These are phyloP conservation scores for Tarsius wallacei DNA, from an alignment of 2,797 vertebrate genomes.

Conservation along the genomic window DNA sequence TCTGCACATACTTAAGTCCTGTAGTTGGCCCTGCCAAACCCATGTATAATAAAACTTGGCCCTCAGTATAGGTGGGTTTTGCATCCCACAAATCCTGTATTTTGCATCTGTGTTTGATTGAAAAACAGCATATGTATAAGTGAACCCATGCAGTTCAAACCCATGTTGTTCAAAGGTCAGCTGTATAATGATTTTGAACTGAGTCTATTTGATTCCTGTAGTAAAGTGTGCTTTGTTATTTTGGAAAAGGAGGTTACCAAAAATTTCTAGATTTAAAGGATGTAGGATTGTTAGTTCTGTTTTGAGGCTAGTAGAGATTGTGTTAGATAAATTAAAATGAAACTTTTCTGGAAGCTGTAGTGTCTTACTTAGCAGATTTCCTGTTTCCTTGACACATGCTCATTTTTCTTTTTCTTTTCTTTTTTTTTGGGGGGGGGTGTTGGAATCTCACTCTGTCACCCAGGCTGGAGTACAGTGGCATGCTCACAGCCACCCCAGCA, in stretches of 20 bases:
- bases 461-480: too few relatives aligned
- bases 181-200: neutral
- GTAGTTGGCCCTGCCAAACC: neutral
- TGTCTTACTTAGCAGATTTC: neutral
- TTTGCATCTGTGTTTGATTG: neutral
- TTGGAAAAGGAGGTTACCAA: neutral
- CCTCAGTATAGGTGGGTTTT: neutral
- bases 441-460: too few relatives aligned
- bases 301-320: conserved; percentile 29
- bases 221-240: neutral
- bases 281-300: neutral
- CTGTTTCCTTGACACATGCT: neutral
- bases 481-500: too few relatives aligned
- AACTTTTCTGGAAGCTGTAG: neutral
- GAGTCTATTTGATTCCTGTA: conserved; percentile 18
- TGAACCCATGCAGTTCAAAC: too few relatives aligned
- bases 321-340: conserved; percentile 8
- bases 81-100: neutral
- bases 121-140: neutral
- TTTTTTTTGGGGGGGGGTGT: too few relatives aligned
- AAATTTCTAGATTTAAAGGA: neutral
- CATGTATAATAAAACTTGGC: neutral
- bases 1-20: neutral
- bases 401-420: too few relatives aligned
- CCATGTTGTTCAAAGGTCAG: neutral